Base-by-base conservation (phyloP, 1,140 invertebrate genomes). In the Archegozetes longisetosus region DNA sequence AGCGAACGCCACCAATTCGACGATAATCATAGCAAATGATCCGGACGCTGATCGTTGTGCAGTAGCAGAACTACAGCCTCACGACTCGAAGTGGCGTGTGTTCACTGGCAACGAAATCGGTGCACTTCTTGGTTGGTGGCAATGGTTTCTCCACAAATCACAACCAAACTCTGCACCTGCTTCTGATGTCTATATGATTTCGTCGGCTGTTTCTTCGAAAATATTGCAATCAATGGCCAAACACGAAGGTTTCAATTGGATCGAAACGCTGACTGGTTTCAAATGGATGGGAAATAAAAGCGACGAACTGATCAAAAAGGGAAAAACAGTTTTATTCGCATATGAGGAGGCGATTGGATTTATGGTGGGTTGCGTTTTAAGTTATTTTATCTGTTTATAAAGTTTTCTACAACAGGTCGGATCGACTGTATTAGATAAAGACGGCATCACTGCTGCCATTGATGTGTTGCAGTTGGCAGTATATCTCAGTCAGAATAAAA, bases 221-320 rank as follows among this genome's bases (percentile, higher is more conserved):
- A 91, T 98, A 64, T 73, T 97, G n/a, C 72, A 79, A 24, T 81
- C 88, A 1, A 87, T 98, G 67, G 83, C 84, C 0, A 76, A 80
- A 48, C 77, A 75, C 20, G 85, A 94, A 72, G 91, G 88, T 23
- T 87, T 88, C 65, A 75, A 80, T 66, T 93, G 87, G 71, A 79
- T 84, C 69, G 92, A 98, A 75, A 98, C 95, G 0, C 75, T 98
- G 51, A 99, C 96, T n/a, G 80, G 96, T 0, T 99, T 99, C 70
- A 99, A 99, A 69, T 99, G 94, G 93, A 98, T 99, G 87, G 94
- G 88, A 69, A 98, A 97, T 70, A 80, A 79, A 72, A 77, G 84
- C 0, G 71, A 82, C 29, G 79, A 93, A n/a, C 70, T 94, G 25
- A 72, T 77, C 56, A 55, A 60, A 14, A 67, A 80, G 51, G 80